phyloP scores from a whole-genome alignment of 2,797 vertebrate genomes.

The Micropoecilia bifurca region DNA sequence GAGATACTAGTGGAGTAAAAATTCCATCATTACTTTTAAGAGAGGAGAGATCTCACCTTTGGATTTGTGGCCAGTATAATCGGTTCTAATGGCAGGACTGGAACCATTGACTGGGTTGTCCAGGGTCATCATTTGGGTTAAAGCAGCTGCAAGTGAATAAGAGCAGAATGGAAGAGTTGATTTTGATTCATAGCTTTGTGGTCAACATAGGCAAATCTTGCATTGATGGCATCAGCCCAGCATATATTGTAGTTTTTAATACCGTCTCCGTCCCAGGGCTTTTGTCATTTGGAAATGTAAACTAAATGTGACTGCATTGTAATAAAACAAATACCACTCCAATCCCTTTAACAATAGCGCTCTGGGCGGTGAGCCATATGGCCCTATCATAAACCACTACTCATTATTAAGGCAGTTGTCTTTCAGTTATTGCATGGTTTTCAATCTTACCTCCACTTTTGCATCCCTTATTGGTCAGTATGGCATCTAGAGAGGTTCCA shows the following conservation, averaged over 20 bases:
- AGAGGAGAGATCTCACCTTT: constrained; percentile 80
- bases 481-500: constrained; percentile 90
- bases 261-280: neutral
- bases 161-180: constrained; percentile 17
- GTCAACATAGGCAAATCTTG: neutral
- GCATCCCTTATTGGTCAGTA: constrained; percentile 96
- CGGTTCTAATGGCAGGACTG: constrained; percentile 93
- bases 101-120: constrained; percentile 94
- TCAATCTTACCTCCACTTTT: constrained; percentile 88
- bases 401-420: neutral
- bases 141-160: constrained; percentile 63
- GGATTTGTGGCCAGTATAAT: constrained; percentile 93
- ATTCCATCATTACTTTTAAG: neutral
- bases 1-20: neutral
- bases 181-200: constrained; percentile 4
- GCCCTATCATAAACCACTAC: neutral
- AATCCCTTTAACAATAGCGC: neutral
- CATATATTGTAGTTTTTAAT: neutral
- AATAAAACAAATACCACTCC: neutral
- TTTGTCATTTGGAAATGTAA: neutral
- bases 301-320: neutral
- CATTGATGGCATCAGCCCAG: neutral
- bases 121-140: constrained; percentile 88
- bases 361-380: neutral
- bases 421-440: neutral